A percentile compares a stretch with the other conserved stretches of the same genome.
These are phyloP conservation scores for Myotis planiceps DNA, from an alignment of 2,797 vertebrate genomes.

Conservation along the genomic window DNA sequence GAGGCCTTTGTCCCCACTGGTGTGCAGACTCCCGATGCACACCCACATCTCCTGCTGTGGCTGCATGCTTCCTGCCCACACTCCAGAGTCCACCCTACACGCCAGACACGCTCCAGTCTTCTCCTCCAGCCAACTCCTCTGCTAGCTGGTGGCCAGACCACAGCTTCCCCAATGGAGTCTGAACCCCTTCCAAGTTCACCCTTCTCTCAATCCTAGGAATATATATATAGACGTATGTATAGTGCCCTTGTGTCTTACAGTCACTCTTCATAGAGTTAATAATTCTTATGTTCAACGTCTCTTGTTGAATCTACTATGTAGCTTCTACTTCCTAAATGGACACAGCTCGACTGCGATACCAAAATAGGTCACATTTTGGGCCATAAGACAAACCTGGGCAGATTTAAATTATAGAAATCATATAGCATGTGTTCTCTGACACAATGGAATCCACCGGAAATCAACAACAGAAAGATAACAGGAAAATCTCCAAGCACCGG, in stretches of 20 bases:
- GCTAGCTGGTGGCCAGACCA: not conserved
- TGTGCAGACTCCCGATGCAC: not conserved
- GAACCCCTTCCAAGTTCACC: not conserved
- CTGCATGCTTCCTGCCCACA: too few relatives aligned
- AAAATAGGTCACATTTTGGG: not conserved
- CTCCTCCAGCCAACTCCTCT: not conserved
- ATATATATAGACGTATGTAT: accelerated
- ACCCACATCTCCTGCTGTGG: not conserved
- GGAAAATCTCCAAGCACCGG: not conserved
- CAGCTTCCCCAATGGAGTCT: not conserved
- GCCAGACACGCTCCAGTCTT: not conserved
- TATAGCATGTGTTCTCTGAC: not conserved
- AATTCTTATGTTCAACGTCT: not conserved
- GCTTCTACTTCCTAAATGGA: not conserved
- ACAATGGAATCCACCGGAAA: not conserved
- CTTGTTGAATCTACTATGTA: too few relatives aligned
- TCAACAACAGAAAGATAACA: not conserved
- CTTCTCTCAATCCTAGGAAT: not conserved
- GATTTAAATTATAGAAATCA: not conserved
- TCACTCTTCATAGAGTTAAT: not conserved
- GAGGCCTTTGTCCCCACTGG: not conserved
- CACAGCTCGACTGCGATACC: not conserved
- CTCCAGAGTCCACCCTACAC: not conserved
- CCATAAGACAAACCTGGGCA: not conserved
- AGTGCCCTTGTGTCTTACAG: not conserved